Percentiles rank a stretch among this genome's conserved stretches.
Evolutionary conservation across 2,797 vertebrate species (phyloP).

Genomic region (Allobates femoralis): DNA sequence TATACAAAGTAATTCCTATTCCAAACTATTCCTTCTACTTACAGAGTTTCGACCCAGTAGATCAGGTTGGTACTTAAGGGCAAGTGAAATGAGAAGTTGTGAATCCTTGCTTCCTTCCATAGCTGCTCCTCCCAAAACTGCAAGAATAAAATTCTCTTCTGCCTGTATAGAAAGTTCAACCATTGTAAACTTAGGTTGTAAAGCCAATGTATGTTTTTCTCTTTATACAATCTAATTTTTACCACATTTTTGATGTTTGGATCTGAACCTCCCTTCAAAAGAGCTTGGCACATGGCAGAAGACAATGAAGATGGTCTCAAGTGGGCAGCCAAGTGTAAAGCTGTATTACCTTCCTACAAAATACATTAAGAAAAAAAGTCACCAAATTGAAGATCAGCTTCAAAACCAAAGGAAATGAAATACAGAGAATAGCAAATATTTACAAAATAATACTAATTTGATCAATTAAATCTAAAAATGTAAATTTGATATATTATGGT

Average conservation of each 20-base stretch:
- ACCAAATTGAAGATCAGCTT: background rate
- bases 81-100: conserved; percentile 46
- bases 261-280: conserved; percentile 41
- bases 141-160: conserved; percentile 52
- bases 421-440: background rate
- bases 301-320: background rate
- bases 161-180: conserved; percentile 20
- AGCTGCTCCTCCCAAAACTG: conserved; percentile 38
- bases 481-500: background rate
- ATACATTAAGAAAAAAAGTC: background rate
- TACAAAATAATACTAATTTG: background rate
- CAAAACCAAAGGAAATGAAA: background rate
- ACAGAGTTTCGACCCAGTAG: conserved; percentile 36
- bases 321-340: conserved; percentile 55
- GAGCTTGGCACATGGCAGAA: conserved; percentile 31
- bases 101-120: background rate
- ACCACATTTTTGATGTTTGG: conserved; percentile 51
- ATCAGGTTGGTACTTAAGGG: conserved; percentile 20
- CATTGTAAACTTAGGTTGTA: background rate
- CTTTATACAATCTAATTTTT: background rate
- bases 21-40: background rate
- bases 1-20: background rate
- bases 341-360: conserved; percentile 47
- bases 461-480: background rate
- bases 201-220: background rate